Base-by-base conservation (phyloP, 2,113 vertebrate genomes). In the Cochlearius cochlearius region DNA sequence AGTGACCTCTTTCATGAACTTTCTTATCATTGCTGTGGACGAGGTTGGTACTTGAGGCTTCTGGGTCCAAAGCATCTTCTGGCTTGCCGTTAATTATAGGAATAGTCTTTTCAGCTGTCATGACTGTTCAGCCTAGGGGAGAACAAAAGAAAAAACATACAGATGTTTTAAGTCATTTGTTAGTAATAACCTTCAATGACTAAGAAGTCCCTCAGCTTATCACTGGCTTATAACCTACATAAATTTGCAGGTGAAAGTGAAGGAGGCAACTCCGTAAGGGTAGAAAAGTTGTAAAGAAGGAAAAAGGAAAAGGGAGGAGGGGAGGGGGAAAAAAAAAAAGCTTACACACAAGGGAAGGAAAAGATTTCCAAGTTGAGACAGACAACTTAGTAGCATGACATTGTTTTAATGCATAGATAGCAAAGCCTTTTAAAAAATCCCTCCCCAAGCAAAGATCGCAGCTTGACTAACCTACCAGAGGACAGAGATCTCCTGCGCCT, bases 21-120 rank as follows among this genome's bases (percentile, higher is more conserved):
- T 98, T 98, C 92, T 98, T 98, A 97, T 99, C 99, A 4, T 98
- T 98, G 92, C 97, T 97, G 96, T 98, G 98, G 72, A 98, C 88
- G 4, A 98, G 96, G 96, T 97, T 98, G 95, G 98, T 96, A n/a
- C 96, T 98, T 49, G 98, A 98, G 80, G 98, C 98, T 96, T 99
- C 99, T 12, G 98, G 96, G 96, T 99, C 99, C 97, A 97, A 98
- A 96, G 98, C 97, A 95, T 99, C 99, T 92, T 99, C 99, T 52
- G 99, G 98, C 96, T 99, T 99, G 95, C 99, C 99, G 39, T 99
- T 99, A 98, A 99, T 98, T 93, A 99, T 98, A 82, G 99, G 99
- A 97, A 99, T 98, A 66, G 98, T 99, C 98, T 99, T 99, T 98
- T 99, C 99, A 97, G 99, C 99, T 98, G 99, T 99, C 99, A 99